Percentiles rank a stretch among this genome's conserved stretches.
Evolutionary conservation across 53 echinoderm and acorn worm species (phyloP).

Genomic region (Paracentrotus lividus): DNA sequence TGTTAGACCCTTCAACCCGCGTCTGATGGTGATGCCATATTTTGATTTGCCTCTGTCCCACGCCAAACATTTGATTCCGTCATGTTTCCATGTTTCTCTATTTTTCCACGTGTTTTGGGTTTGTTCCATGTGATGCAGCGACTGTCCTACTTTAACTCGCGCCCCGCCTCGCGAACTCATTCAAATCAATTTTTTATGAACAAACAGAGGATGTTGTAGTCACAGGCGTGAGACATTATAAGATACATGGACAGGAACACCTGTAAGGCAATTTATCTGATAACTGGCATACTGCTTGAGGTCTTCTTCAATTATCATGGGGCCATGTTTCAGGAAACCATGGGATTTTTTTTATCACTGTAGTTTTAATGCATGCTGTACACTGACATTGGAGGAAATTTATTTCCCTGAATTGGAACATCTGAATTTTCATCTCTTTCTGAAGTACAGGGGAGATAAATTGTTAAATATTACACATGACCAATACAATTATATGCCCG

Average conservation of each 20-base stretch:
- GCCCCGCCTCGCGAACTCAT: background rate
- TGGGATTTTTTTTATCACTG: background rate
- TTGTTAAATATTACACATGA: too few species aligned
- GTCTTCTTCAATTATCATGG: background rate
- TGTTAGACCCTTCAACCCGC: background rate
- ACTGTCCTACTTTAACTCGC: background rate
- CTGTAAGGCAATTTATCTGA: conserved; percentile 1
- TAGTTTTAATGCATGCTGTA: too few species aligned
- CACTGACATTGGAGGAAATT: too few species aligned
- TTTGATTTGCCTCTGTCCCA: conserved; percentile 35
- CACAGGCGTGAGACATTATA: background rate
- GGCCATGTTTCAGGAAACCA: background rate
- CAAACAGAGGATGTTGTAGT: background rate
- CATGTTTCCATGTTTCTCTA: conserved; percentile 12
- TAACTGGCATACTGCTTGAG: background rate
- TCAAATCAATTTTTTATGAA: conserved; percentile 12
- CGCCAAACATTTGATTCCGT: conserved; percentile 23
- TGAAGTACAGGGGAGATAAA: too few species aligned
- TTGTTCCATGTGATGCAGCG: background rate
- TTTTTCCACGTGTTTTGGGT: conserved; percentile 4
- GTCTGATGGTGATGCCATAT: conserved; percentile 41
- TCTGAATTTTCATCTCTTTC: too few species aligned
- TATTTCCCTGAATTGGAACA: too few species aligned
- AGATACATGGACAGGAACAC: background rate
- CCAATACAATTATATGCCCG: too few species aligned